phyloP scores from a whole-genome alignment of 1,140 invertebrate species.

The Drosophila setifemur region DNA sequence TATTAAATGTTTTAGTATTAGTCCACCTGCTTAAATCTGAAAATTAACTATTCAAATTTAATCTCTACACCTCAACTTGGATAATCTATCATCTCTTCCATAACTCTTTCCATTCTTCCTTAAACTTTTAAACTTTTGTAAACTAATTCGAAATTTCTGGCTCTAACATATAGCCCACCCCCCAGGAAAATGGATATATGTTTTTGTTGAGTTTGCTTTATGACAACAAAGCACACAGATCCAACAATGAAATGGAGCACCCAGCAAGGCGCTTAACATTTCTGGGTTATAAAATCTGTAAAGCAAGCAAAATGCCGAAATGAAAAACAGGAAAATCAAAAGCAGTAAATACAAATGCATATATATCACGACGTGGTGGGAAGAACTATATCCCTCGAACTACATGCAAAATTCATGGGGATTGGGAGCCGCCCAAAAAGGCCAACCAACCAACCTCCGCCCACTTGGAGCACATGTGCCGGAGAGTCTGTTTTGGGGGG shows the following conservation, averaged over 20 bases:
- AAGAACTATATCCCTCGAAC: constrained; percentile 17
- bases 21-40: too few relatives aligned
- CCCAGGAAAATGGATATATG: background rate
- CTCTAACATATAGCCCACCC: background rate
- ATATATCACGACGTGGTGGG: constrained; percentile 5
- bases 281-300: constrained; percentile 50
- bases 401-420: constrained; percentile 65
- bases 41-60: too few relatives aligned
- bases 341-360: constrained; percentile 50
- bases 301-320: constrained; percentile 60
- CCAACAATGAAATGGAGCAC: constrained; percentile 27
- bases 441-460: background rate
- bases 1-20: too few relatives aligned
- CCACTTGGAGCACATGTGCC: constrained; percentile 11
- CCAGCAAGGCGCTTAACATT: constrained; percentile 20
- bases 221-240: constrained; percentile 13
- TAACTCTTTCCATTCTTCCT: background rate
- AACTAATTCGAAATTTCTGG: background rate
- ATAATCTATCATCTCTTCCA: too few relatives aligned
- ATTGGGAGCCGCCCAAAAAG: constrained; percentile 1
- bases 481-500: constrained; percentile 14
- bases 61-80: too few relatives aligned
- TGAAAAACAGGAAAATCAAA: constrained; percentile 33
- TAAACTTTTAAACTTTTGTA: constrained; percentile 14
- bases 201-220: constrained; percentile 10